Conservation (phyloP, 2,113 vertebrate species). For the Bagarius yarrelli region DNA sequence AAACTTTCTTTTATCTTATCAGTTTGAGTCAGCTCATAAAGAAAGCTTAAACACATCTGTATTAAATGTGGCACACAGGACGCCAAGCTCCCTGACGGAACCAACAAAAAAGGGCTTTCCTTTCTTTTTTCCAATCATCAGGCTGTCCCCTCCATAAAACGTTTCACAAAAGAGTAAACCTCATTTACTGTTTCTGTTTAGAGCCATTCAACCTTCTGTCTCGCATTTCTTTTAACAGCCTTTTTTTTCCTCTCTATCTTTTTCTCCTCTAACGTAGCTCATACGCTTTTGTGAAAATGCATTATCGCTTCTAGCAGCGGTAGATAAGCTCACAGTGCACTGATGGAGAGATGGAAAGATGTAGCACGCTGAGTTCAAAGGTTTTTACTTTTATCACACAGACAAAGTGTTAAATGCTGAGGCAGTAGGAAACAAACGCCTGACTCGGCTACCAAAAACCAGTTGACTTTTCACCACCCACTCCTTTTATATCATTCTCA, state of each 20-base stretch:
- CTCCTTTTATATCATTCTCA: neutral
- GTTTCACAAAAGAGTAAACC: neutral
- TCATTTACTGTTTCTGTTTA: constrained; percentile 4
- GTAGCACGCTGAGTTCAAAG: neutral
- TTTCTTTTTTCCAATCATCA: neutral
- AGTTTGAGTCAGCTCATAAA: constrained; percentile 66
- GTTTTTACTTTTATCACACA: constrained; percentile 16
- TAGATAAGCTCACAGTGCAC: constrained; percentile 32
- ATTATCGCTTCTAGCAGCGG: constrained; percentile 18
- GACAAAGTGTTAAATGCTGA: constrained; percentile 30
- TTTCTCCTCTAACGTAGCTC: neutral
- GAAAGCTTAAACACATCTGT: constrained; percentile 61
- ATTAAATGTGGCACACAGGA: constrained; percentile 59
- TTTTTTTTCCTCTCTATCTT: neutral
- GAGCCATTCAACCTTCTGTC: constrained; percentile 22
- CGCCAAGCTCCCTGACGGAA: constrained; percentile 35
- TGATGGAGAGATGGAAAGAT: constrained; percentile 31
- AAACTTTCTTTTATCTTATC: constrained; percentile 52
- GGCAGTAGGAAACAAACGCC: neutral
- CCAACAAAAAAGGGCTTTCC: constrained; percentile 1
- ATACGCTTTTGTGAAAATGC: constrained; percentile 28
- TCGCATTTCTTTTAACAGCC: neutral
- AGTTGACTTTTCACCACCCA: too few species aligned
- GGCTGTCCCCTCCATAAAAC: neutral
- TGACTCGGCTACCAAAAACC: neutral